Evolutionary conservation across 2,113 vertebrate species (phyloP).

Genomic region (Cricetomys ansorgei): DNA sequence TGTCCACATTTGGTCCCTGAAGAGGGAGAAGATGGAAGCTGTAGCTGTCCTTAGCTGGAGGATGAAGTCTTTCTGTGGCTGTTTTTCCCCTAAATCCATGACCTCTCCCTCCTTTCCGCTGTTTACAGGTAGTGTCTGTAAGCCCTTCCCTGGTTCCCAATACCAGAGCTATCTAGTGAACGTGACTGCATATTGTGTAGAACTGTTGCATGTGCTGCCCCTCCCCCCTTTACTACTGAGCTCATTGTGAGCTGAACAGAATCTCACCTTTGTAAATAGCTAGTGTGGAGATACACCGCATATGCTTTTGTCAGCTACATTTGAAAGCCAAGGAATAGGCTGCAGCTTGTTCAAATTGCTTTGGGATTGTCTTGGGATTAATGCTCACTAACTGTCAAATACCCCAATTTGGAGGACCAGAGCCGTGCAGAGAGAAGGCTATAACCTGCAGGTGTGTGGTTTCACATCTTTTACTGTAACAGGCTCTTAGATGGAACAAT

Average conservation of each 20-base stretch:
- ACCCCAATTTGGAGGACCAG: not conserved
- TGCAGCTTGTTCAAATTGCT: not conserved
- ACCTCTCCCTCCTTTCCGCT: not conserved
- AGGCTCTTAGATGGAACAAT: not conserved
- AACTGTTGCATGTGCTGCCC: not conserved
- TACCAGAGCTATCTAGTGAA: not conserved
- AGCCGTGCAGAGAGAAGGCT: not conserved
- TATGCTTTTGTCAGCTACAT: not conserved
- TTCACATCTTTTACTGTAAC: not conserved
- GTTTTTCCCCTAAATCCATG: not conserved
- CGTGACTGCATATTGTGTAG: not conserved
- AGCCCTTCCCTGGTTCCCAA: not conserved
- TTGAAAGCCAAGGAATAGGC: not conserved
- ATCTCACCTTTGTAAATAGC: not conserved
- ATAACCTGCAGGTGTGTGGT: not conserved
- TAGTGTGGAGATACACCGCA: not conserved
- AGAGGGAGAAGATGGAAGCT: not conserved
- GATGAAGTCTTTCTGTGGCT: not conserved
- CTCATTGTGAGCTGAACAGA: not conserved
- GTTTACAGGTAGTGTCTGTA: not conserved
- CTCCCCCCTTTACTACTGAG: not conserved
- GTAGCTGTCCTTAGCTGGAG: not conserved
- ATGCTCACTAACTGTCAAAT: not conserved
- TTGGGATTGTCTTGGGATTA: not conserved
- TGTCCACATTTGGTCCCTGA: accelerated